phyloP scores from a whole-genome alignment of 2,113 vertebrate genomes.

The Tachysurus vachellii region DNA sequence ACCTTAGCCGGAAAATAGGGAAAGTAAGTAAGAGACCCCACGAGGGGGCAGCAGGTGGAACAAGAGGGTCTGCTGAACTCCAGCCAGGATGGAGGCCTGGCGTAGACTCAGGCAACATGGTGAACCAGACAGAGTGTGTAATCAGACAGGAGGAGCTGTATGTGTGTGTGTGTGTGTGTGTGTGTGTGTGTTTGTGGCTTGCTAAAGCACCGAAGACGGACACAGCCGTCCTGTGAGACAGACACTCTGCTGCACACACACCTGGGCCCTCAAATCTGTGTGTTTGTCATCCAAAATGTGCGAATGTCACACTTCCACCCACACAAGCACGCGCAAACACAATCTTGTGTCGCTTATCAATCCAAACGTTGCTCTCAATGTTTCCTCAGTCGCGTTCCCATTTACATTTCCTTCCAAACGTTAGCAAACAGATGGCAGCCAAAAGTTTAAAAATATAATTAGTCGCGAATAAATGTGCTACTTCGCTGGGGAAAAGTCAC shows the following conservation, averaged over 20 bases:
- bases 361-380: slow-evolving; percentile 23
- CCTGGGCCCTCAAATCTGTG: slow-evolving; percentile 38
- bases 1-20: slow-evolving; percentile 28
- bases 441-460: slow-evolving; percentile 41
- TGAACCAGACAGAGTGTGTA: slow-evolving; percentile 41
- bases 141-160: slow-evolving; percentile 33
- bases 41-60: slow-evolving; percentile 69
- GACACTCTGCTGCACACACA: slow-evolving; percentile 40
- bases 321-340: slow-evolving; percentile 1
- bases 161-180: slow-evolving; percentile 38
- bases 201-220: slow-evolving; percentile 12
- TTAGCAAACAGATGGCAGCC: slow-evolving; percentile 34
- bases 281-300: slow-evolving; percentile 47
- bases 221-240: slow-evolving; percentile 40
- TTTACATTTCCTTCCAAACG: slow-evolving; percentile 34
- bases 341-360: slow-evolving; percentile 22
- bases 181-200: slow-evolving; percentile 46
- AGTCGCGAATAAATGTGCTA: slow-evolving; percentile 15
- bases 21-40: slow-evolving; percentile 64
- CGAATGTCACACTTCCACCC: slow-evolving; percentile 43
- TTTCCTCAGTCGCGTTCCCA: neutral
- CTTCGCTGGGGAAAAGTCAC: slow-evolving; percentile 9
- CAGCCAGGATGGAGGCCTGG: slow-evolving; percentile 70
- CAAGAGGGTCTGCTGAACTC: slow-evolving; percentile 63
- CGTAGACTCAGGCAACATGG: slow-evolving; percentile 54